Percentiles rank a stretch among this genome's conserved stretches.
phyloP scores from a whole-genome alignment of 2,113 vertebrate species.

The Macaca fascicularis region T2T-MFA8v1.1 NC_088388.1:15051501-15052000 shows the following conservation, averaged over 20 bases:
- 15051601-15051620: not conserved
- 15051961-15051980: not conserved
- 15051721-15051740: not conserved
- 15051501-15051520: not conserved
- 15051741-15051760: not conserved
- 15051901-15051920: slow-evolving; percentile 69
- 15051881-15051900: slow-evolving; percentile 54
- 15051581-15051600: not conserved
- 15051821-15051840: not conserved
- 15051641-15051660: not conserved
- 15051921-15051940: slow-evolving; percentile 16
- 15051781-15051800: not conserved
- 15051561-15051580: not conserved
- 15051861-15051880: slow-evolving; percentile 64
- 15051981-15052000: not conserved
- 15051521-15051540: not conserved
- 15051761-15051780: not conserved
- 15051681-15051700: not conserved
- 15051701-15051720: not conserved
- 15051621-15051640: not conserved
- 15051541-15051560: not conserved
- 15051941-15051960: not conserved
- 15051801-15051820: not conserved
- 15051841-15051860: slow-evolving; percentile 30
- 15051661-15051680: accelerated